phyloP scores from a whole-genome alignment of 2,113 vertebrate species.

The Piaya cayana region DNA sequence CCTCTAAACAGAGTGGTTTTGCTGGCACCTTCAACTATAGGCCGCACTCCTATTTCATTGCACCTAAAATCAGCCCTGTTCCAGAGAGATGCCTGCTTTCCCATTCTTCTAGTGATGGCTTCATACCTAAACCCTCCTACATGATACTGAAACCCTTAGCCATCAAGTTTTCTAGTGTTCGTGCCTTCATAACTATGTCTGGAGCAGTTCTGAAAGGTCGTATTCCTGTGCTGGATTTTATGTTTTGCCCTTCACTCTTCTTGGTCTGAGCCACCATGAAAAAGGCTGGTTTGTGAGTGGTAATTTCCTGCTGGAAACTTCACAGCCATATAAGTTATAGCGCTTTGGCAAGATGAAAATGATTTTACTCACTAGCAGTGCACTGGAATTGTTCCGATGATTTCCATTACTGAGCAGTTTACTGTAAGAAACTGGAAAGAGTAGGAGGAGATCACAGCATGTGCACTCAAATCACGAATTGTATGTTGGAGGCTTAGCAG shows the following conservation, averaged over 20 bases:
- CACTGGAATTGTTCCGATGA: not conserved
- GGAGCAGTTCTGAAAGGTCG: not conserved
- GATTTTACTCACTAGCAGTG: not conserved
- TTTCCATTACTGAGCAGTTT: not conserved
- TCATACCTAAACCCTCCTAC: not conserved
- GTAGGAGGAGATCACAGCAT: constrained; percentile 32
- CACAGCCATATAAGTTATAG: not conserved
- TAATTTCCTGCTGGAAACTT: constrained; percentile 53
- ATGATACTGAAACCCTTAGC: not conserved
- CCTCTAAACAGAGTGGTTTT: not conserved
- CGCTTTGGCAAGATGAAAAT: not conserved
- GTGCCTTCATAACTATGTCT: fast-evolving
- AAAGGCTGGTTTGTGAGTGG: not conserved
- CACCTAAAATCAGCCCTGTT: not conserved
- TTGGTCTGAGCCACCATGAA: not conserved
- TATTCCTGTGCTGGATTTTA: not conserved
- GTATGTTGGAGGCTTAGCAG: not conserved
- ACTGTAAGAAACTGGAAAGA: constrained; percentile 34
- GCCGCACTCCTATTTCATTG: not conserved
- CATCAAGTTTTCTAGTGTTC: not conserved
- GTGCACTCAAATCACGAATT: not conserved
- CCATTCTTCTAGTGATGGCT: not conserved
- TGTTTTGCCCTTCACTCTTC: not conserved
- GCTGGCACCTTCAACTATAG: not conserved
- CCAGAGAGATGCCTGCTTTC: not conserved